phyloP scores from a whole-genome alignment of 2,797 vertebrate species.

The Denticeps clupeoides region DNA sequence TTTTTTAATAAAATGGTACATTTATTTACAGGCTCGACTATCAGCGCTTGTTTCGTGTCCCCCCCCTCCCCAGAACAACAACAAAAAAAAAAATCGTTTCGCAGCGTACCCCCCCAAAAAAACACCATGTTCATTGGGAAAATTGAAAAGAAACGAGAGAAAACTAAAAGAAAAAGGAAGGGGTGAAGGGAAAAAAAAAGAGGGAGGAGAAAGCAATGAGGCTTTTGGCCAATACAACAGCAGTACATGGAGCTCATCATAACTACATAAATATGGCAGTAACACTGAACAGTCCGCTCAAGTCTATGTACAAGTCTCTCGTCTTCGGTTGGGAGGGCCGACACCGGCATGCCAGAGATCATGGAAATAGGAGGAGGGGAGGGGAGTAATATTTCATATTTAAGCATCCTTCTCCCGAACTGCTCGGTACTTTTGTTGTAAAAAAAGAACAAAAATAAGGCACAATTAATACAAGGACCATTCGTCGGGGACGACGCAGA shows the following conservation, averaged over 20 bases:
- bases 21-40: slow-evolving; percentile 90
- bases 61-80: slow-evolving; percentile 47
- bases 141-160: slow-evolving; percentile 46
- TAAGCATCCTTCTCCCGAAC: slow-evolving; percentile 37
- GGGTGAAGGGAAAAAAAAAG: slow-evolving; percentile 13
- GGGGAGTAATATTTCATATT: slow-evolving; percentile 12
- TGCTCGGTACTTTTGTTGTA: slow-evolving; percentile 66
- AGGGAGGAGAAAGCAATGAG: slow-evolving; percentile 45
- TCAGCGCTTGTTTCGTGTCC: slow-evolving; percentile 47
- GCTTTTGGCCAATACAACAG: slow-evolving; percentile 81
- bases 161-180: slow-evolving; percentile 23
- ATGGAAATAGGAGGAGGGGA: slow-evolving; percentile 1
- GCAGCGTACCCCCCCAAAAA: slow-evolving; percentile 45
- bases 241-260: slow-evolving; percentile 72
- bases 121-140: slow-evolving; percentile 38
- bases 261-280: slow-evolving; percentile 89
- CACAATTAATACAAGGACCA: slow-evolving; percentile 85
- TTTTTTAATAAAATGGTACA: slow-evolving; percentile 95
- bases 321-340: slow-evolving; percentile 50
- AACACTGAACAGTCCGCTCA: slow-evolving; percentile 87
- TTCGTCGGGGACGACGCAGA: slow-evolving; percentile 48
- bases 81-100: slow-evolving; percentile 46
- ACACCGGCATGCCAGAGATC: slow-evolving; percentile 46
- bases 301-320: slow-evolving; percentile 76
- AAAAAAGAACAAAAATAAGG: slow-evolving; percentile 85